Percentiles rank a stretch among this genome's conserved stretches.
phyloP scores from a whole-genome alignment of 2,797 vertebrate species.

The Clamator glandarius region DNA sequence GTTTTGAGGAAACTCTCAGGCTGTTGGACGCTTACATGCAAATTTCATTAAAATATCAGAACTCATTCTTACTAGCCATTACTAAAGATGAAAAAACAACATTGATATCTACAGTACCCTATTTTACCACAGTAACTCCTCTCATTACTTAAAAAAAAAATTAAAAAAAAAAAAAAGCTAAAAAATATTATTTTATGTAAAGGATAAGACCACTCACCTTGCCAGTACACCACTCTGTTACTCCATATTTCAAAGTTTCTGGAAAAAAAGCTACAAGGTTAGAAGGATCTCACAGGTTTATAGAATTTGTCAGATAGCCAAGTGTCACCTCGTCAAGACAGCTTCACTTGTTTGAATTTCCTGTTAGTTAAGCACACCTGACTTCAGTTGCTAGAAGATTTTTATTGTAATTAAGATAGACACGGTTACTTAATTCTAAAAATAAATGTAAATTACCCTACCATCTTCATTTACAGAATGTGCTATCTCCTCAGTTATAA shows the following conservation, averaged over 20 bases:
- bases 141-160: rapidly evolving
- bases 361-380: slow-evolving; percentile 24
- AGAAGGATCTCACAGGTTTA: background rate
- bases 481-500: background rate
- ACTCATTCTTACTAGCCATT: background rate
- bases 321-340: background rate
- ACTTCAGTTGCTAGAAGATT: background rate
- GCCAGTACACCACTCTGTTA: no score
- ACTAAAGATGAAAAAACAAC: background rate
- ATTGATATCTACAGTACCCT: background rate
- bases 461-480: slow-evolving; percentile 4
- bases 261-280: background rate
- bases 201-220: background rate
- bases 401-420: slow-evolving; percentile 19
- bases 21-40: background rate
- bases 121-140: background rate
- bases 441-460: background rate
- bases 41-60: background rate
- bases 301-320: background rate
- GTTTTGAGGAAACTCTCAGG: background rate
- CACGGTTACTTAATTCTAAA: slow-evolving; percentile 18
- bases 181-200: rapidly evolving
- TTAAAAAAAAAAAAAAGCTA: no score
- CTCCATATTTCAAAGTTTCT: background rate
- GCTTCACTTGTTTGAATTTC: slow-evolving; percentile 39